Evolutionary conservation across 2,113 vertebrate species (phyloP).

Genomic region (Heliornis fulica): DNA sequence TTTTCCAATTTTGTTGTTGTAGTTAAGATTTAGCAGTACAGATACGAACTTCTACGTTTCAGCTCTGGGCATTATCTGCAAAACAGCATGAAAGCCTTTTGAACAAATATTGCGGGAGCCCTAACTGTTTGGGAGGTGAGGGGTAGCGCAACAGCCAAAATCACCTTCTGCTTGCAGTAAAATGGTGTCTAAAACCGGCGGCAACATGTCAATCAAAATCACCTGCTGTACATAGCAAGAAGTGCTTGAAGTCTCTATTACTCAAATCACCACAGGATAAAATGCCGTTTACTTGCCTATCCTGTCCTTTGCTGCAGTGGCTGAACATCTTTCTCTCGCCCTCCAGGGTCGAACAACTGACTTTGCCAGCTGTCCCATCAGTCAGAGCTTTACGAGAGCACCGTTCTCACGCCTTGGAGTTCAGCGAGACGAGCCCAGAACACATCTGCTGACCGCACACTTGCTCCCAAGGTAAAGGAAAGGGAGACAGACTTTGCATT

Average conservation of each 20-base stretch:
- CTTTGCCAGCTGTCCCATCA: not conserved
- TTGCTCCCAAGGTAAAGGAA: not conserved
- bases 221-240: not conserved
- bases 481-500: not conserved
- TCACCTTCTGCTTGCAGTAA: not conserved
- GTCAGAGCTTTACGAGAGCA: not conserved
- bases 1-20: not conserved
- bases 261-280: not conserved
- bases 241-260: not conserved
- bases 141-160: not conserved
- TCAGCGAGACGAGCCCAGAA: not conserved
- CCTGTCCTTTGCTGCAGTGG: not conserved
- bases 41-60: not conserved
- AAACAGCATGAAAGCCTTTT: not conserved
- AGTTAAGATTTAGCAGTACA: not conserved
- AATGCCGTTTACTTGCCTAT: not conserved
- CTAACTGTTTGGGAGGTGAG: not conserved
- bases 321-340: not conserved
- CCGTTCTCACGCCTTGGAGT: accelerated
- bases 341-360: not conserved
- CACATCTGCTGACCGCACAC: not conserved
- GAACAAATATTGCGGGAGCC: not conserved
- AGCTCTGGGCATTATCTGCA: no score
- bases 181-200: not conserved
- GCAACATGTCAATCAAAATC: not conserved